Evolutionary conservation across 2,888 invertebrate genomes (phyloP).

Genomic region (Tholera decimalis): DNA sequence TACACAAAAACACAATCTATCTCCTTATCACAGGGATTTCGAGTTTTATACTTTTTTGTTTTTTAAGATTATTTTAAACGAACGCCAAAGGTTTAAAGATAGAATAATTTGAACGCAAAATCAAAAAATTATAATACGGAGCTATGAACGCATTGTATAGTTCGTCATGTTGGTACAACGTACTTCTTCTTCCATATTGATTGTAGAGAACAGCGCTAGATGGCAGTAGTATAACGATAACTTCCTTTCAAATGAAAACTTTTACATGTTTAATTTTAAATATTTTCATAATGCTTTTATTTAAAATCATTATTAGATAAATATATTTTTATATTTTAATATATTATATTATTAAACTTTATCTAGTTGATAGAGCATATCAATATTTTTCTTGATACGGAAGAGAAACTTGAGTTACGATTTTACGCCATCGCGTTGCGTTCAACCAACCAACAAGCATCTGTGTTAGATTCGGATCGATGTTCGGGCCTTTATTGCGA

Average conservation of each 20-base stretch:
- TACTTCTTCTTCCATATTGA: neutral
- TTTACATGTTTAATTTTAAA: constrained; percentile 50
- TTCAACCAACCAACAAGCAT: constrained; percentile 82
- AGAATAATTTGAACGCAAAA: constrained; percentile 34
- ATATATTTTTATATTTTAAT: constrained; percentile 39
- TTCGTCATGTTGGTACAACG: constrained; percentile 49
- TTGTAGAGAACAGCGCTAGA: constrained; percentile 49
- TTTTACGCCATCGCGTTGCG: constrained; percentile 76
- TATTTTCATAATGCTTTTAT: constrained; percentile 9
- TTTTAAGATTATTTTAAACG: too few relatives aligned
- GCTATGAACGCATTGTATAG: constrained; percentile 47
- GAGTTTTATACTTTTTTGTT: too few relatives aligned
- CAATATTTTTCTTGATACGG: constrained; percentile 58
- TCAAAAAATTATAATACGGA: neutral
- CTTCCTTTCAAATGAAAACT: constrained; percentile 61
- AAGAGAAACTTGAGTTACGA: constrained; percentile 68
- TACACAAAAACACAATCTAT: too few relatives aligned
- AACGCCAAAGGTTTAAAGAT: neutral
- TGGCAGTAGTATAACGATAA: constrained; percentile 57
- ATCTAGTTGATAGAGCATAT: constrained; percentile 6
- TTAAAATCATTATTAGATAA: constrained; percentile 13
- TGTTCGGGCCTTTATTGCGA: constrained; percentile 93
- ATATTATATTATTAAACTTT: constrained; percentile 15
- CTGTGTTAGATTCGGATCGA: constrained; percentile 92
- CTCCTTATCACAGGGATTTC: too few relatives aligned